These are phyloP conservation scores for Vollenhovia emeryi DNA, from an alignment of 1,140 invertebrate genomes.

Conservation along the genomic window DNA sequence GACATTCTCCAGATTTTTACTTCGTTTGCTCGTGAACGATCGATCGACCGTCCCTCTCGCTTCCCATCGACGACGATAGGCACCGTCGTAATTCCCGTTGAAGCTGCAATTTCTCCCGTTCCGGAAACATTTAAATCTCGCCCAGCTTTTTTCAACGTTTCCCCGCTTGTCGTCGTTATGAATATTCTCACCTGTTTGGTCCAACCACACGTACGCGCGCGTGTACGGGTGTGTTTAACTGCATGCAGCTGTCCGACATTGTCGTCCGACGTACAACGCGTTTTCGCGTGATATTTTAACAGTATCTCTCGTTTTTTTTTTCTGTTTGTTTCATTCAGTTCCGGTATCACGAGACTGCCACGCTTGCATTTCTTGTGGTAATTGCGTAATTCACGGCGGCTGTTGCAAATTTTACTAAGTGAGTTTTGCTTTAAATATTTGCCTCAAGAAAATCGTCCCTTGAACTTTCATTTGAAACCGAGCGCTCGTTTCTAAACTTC, in stretches of 20 bases:
- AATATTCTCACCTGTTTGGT: slow-evolving; percentile 69
- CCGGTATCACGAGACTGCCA: background rate
- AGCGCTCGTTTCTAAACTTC: background rate
- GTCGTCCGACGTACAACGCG: background rate
- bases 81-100: slow-evolving; percentile 67
- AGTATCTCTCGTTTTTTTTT: background rate
- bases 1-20: slow-evolving; percentile 47
- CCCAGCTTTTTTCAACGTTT: slow-evolving; percentile 43
- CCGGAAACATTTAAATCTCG: slow-evolving; percentile 75
- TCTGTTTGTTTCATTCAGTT: background rate
- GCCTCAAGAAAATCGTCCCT: background rate
- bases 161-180: slow-evolving; percentile 55
- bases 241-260: slow-evolving; percentile 2
- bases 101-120: slow-evolving; percentile 64
- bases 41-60: slow-evolving; percentile 49
- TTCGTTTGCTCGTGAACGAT: slow-evolving; percentile 47
- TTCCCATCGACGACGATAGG: background rate
- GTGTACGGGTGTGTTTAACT: background rate
- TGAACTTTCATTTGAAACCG: background rate
- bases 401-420: slow-evolving; percentile 8
- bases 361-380: background rate
- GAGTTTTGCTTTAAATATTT: slow-evolving; percentile 4
- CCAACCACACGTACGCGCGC: slow-evolving; percentile 25
- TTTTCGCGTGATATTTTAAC: slow-evolving; percentile 41
- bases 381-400: slow-evolving; percentile 6